Conservation (phyloP, 2,113 vertebrate species). For the Sprattus sprattus region DNA sequence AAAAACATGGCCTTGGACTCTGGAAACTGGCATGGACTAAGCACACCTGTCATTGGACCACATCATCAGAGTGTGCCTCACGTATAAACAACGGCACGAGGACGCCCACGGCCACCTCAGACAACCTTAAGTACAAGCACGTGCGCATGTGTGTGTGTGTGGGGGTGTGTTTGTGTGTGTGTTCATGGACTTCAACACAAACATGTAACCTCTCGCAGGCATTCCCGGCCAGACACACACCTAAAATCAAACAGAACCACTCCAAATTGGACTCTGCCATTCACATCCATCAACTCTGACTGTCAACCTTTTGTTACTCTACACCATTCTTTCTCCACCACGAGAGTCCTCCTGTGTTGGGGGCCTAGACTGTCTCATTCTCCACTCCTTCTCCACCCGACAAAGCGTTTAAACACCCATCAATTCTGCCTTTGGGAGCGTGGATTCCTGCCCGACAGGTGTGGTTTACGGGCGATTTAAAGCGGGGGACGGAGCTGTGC, state of each 20-base stretch:
- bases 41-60: constrained; percentile 70
- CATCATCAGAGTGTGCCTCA: constrained; percentile 16
- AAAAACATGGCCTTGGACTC: constrained; percentile 74
- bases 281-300: background rate
- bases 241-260: background rate
- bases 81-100: background rate
- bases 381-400: constrained; percentile 51
- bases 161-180: background rate
- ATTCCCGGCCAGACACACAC: background rate
- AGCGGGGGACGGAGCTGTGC: background rate
- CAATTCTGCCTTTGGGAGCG: constrained; percentile 78
- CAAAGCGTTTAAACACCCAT: constrained; percentile 70
- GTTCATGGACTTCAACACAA: background rate
- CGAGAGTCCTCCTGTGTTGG: background rate
- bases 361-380: background rate
- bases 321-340: background rate
- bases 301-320: background rate
- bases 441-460: constrained; percentile 93
- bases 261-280: background rate
- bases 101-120: background rate
- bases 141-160: too few species aligned
- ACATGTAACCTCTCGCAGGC: constrained; percentile 33
- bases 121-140: background rate
- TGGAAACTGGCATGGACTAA: constrained; percentile 68
- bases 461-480: constrained; percentile 98